Conservation (phyloP, 2,888 invertebrate species). For the Macrostomum cliftonense region DNA sequence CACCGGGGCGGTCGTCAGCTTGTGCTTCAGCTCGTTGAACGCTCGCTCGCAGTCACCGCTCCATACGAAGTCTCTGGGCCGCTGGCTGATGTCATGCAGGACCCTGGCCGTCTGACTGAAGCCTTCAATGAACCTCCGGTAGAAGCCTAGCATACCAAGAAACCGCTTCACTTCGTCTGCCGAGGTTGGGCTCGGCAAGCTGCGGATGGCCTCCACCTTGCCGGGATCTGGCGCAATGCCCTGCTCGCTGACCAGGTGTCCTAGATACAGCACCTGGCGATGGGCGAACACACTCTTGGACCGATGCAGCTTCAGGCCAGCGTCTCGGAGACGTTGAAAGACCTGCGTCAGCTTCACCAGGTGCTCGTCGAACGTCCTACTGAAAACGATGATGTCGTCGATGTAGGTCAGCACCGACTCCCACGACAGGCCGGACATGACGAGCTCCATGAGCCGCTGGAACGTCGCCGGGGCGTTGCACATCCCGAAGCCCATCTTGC, state of each 20-base stretch:
- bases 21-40: no score
- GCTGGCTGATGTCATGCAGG: background rate
- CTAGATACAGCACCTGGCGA: conserved; percentile 14
- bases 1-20: no score
- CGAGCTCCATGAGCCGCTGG: no score
- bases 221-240: conserved; percentile 5
- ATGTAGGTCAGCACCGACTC: no score
- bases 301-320: conserved; percentile 10
- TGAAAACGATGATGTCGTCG: no score
- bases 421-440: no score
- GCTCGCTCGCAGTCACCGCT: no score
- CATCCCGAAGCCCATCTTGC: no score
- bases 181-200: conserved; percentile 4
- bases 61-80: no score
- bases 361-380: no score
- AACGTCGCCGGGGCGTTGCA: no score
- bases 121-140: conserved; percentile 10
- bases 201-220: background rate
- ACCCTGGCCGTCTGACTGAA: conserved; percentile 2
- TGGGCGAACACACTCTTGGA: conserved; percentile 12
- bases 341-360: no score
- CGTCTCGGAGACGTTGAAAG: conserved; percentile 6
- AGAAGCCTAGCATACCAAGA: conserved; percentile 7
- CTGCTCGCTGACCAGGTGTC: conserved; percentile 7
- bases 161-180: conserved; percentile 2